A percentile compares a stretch with the other conserved stretches of the same genome.
Conservation (phyloP, 2,888 invertebrate species). For the Octonoba sinensis region DNA sequence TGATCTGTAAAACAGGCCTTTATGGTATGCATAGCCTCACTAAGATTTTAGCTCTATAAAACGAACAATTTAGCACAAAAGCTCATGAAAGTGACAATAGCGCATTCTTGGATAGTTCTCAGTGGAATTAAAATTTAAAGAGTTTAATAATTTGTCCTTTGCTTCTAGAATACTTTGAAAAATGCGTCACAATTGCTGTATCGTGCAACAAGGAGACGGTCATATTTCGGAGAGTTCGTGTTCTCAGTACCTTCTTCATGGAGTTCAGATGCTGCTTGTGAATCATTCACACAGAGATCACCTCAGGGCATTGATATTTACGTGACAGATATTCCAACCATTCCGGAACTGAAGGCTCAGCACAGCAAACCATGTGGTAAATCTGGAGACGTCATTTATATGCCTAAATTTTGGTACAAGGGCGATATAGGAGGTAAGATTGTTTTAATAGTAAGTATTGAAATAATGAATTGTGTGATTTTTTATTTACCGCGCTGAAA, state of each 20-base stretch:
- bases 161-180: conserved; percentile 7
- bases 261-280: not conserved
- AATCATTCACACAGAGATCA: not conserved
- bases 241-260: conserved; percentile 11
- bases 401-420: conserved; percentile 31
- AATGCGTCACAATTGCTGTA: conserved; percentile 46
- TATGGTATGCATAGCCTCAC: too few species aligned
- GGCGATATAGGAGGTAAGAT: conserved; percentile 19
- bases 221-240: conserved; percentile 39
- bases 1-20: too few species aligned
- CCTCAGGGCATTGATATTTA: conserved; percentile 21
- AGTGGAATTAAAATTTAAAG: too few species aligned
- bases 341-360: conserved; percentile 1
- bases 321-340: conserved; percentile 7
- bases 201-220: conserved; percentile 34
- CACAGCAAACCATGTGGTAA: conserved; percentile 44
- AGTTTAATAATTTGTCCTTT: not conserved
- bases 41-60: too few species aligned
- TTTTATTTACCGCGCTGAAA: too few species aligned
- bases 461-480: too few species aligned
- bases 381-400: conserved; percentile 42
- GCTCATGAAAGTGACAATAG: too few species aligned
- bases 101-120: too few species aligned
- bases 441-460: not conserved
- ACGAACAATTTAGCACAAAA: too few species aligned